A percentile compares a stretch with the other conserved stretches of the same genome.
These are phyloP conservation scores for Apeltes quadracus DNA, from an alignment of 2,113 vertebrate species.

Conservation along the genomic window DNA sequence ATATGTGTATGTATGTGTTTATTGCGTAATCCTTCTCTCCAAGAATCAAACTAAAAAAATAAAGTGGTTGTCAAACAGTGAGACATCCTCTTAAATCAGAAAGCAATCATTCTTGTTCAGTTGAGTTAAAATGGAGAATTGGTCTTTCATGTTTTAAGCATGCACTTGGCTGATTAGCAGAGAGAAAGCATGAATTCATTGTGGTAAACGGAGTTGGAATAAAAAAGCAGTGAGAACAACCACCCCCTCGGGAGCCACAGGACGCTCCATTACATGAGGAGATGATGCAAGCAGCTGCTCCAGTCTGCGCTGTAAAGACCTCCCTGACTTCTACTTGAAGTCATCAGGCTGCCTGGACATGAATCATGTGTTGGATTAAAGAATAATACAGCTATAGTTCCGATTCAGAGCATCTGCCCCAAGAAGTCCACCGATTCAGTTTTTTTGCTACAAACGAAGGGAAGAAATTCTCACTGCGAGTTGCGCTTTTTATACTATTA, in stretches of 20 bases:
- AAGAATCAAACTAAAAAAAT: neutral
- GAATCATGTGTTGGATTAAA: neutral
- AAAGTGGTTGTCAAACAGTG: neutral
- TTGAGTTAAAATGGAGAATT: neutral
- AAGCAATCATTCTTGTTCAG: neutral
- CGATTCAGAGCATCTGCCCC: no score
- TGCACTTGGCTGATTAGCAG: conserved; percentile 62
- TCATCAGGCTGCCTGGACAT: neutral
- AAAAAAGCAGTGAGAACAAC: conserved; percentile 28
- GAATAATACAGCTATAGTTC: no score
- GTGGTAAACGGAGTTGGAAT: conserved; percentile 45
- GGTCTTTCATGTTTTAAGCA: conserved; percentile 60
- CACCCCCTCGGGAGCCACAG: conserved; percentile 29
- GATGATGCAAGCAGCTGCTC: conserved; percentile 48
- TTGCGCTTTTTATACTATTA: no score
- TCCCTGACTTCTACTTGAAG: no score
- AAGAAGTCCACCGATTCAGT: no score
- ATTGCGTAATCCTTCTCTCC: neutral
- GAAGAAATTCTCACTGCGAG: no score
- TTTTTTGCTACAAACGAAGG: no score
- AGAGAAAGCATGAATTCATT: conserved; percentile 42
- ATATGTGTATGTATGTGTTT: neutral
- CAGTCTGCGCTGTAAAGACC: neutral
- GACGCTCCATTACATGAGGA: conserved; percentile 52
- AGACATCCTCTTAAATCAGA: neutral